Evolutionary conservation across 2,888 invertebrate species (phyloP).

Genomic region (Ditula angustiorana): DNA sequence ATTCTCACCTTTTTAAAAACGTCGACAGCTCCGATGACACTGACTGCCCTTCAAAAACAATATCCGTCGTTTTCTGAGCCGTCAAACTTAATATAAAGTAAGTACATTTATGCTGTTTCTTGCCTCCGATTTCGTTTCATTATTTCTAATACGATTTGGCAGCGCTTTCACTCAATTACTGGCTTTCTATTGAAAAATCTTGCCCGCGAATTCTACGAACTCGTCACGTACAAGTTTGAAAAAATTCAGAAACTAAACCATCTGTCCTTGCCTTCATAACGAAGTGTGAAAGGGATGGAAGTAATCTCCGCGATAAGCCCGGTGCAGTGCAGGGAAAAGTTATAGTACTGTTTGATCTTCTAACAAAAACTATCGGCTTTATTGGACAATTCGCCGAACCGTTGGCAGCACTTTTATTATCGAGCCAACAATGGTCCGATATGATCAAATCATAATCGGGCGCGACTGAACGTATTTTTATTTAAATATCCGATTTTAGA

Average conservation of each 20-base stretch:
- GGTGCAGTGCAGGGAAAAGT: conserved; percentile 5
- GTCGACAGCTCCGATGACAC: background rate
- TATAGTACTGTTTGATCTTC: conserved; percentile 16
- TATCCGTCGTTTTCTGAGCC: background rate
- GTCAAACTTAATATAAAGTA: background rate
- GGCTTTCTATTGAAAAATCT: conserved; percentile 46
- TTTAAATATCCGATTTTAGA: conserved; percentile 30
- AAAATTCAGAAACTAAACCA: background rate
- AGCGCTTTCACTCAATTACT: conserved; percentile 42
- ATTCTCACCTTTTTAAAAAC: background rate
- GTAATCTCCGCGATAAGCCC: background rate
- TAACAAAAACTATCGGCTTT: conserved; percentile 31
- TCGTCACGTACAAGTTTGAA: conserved; percentile 10
- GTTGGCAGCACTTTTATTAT: conserved; percentile 26
- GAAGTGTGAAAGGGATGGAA: background rate
- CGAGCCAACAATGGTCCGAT: conserved; percentile 15
- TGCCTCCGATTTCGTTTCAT: conserved; percentile 12
- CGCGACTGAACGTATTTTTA: conserved; percentile 31
- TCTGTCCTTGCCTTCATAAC: background rate
- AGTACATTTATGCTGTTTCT: background rate
- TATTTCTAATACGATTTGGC: conserved; percentile 43
- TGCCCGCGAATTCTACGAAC: conserved; percentile 29
- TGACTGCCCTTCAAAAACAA: background rate
- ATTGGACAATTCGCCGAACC: conserved; percentile 14
- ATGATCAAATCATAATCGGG: conserved; percentile 22